phyloP scores from a whole-genome alignment of 2,113 vertebrate genomes.

The Barbus barbus region DNA sequence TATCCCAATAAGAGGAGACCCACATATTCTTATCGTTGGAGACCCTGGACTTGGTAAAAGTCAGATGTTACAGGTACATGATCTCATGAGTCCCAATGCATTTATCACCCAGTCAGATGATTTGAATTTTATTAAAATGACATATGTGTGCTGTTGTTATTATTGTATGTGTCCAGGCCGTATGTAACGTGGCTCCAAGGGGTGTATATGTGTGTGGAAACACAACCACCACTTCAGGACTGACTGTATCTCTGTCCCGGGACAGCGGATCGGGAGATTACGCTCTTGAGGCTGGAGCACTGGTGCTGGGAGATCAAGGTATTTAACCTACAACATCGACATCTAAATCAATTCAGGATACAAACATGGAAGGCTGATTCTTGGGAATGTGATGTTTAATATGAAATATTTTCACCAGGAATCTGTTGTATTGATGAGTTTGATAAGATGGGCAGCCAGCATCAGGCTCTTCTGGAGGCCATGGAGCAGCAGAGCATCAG shows the following conservation, averaged over 20 bases:
- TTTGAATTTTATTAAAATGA: background rate
- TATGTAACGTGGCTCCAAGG: constrained; percentile 90
- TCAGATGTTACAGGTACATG: constrained; percentile 92
- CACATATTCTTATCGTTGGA: constrained; percentile 93
- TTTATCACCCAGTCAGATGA: background rate
- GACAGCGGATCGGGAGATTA: constrained; percentile 91
- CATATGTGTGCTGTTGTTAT: background rate
- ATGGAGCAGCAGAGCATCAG: constrained; percentile 99
- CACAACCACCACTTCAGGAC: constrained; percentile 90
- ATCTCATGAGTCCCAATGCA: background rate
- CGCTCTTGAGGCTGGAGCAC: constrained; percentile 93
- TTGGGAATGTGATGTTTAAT: too few relatives aligned
- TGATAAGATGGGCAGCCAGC: constrained; percentile 96
- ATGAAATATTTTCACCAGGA: constrained; percentile 77
- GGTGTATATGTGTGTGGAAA: constrained; percentile 98
- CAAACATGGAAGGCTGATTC: too few relatives aligned
- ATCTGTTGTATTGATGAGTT: constrained; percentile 99
- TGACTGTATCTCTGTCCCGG: constrained; percentile 92
- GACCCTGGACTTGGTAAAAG: constrained; percentile 98
- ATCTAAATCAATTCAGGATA: background rate
- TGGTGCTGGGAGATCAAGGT: constrained; percentile 98
- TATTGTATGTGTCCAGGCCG: constrained; percentile 78
- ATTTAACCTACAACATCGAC: background rate
- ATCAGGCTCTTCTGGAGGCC: constrained; percentile 93
- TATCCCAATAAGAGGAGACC: constrained; percentile 92